These are phyloP conservation scores for Girardinichthys multiradiatus DNA, from an alignment of 2,113 vertebrate species.

Conservation along the genomic window DNA sequence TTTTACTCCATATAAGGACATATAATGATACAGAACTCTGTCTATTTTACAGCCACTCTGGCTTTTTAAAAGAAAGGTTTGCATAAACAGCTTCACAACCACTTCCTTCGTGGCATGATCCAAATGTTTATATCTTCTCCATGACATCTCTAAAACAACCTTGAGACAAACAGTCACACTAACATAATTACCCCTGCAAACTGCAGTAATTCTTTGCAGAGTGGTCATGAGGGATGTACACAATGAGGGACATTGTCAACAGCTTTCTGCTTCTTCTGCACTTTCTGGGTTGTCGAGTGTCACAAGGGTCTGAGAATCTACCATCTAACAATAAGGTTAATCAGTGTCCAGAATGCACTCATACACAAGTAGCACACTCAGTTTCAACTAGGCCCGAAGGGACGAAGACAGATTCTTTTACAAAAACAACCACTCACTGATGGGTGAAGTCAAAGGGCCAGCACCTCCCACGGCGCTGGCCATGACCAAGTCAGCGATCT, in stretches of 20 bases:
- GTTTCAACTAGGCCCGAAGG: conserved; percentile 40
- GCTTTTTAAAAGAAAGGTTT: conserved; percentile 38
- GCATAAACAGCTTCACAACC: conserved; percentile 20
- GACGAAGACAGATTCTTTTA: conserved; percentile 24
- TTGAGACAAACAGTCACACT: conserved; percentile 7
- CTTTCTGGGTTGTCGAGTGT: conserved; percentile 56
- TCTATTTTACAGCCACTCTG: conserved; percentile 54
- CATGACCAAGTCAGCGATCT: conserved; percentile 95
- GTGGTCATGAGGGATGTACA: conserved; percentile 44
- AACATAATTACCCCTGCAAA: conserved; percentile 47
- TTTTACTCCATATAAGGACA: conserved; percentile 59
- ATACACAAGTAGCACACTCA: conserved; percentile 21
- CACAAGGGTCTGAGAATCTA: conserved; percentile 64
- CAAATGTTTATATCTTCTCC: conserved; percentile 31
- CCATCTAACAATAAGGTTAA: conserved; percentile 62
- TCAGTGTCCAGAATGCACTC: conserved; percentile 55
- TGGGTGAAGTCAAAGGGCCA: conserved; percentile 86
- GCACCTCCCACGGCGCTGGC: conserved; percentile 86
- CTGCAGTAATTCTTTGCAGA: conserved; percentile 44
- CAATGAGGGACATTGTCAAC: conserved; percentile 52
- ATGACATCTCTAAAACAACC: conserved; percentile 27
- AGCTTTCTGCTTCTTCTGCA: conserved; percentile 57
- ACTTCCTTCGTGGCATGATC: conserved; percentile 22
- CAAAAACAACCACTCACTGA: conserved; percentile 63
- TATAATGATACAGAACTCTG: conserved; percentile 38